Evolutionary conservation across 2,888 invertebrate species (phyloP).

Genomic region (Polyommatus icarus): DNA sequence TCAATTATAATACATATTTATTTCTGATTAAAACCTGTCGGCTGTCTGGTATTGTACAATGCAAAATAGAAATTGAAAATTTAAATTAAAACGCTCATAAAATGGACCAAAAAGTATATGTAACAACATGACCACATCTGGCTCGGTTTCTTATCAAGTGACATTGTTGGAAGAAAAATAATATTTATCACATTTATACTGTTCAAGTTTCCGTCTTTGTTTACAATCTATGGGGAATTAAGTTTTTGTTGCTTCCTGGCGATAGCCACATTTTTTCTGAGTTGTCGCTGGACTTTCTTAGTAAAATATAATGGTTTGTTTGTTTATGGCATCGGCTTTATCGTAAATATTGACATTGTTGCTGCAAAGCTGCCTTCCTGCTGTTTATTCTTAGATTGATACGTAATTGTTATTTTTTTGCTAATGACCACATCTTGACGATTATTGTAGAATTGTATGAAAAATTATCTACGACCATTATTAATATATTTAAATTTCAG

Average conservation of each 20-base stretch:
- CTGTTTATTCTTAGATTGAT: conserved; percentile 4
- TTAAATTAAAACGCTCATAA: conserved; percentile 39
- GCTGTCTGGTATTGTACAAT: background rate
- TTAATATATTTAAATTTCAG: too few species aligned
- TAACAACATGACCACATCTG: conserved; percentile 64
- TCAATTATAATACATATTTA: background rate
- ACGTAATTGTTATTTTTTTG: background rate
- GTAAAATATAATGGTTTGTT: conserved; percentile 29
- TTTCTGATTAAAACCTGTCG: background rate
- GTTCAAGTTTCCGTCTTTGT: conserved; percentile 66
- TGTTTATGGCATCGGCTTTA: background rate
- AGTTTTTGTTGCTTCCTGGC: conserved; percentile 47
- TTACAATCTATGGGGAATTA: conserved; percentile 51
- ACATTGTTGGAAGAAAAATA: conserved; percentile 71
- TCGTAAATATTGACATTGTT: conserved; percentile 15
- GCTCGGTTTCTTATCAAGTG: conserved; percentile 65
- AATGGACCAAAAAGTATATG: conserved; percentile 43
- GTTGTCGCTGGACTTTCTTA: conserved; percentile 35
- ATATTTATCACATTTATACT: conserved; percentile 60
- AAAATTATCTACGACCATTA: too few species aligned
- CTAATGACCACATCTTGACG: background rate
- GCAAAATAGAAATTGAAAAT: background rate
- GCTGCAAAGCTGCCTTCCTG: background rate
- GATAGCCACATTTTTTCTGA: conserved; percentile 45
- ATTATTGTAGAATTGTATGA: background rate